phyloP scores from a whole-genome alignment of 2,888 invertebrate genomes.

The Nymphalis urticae region DNA sequence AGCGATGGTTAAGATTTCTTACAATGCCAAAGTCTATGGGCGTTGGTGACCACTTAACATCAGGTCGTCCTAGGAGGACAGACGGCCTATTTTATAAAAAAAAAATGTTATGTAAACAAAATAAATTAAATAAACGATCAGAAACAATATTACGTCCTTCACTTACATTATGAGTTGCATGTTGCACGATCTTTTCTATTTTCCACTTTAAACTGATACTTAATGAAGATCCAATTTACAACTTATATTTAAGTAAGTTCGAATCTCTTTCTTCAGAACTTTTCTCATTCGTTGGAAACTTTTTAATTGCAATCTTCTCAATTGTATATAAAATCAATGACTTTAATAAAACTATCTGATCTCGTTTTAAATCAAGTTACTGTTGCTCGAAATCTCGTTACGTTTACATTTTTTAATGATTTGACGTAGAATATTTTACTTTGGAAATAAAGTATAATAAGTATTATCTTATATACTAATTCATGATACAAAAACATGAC shows the following conservation, averaged over 20 bases:
- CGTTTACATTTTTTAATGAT: no score
- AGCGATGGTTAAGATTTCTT: no score
- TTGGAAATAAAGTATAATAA: no score
- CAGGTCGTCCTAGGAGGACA: no score
- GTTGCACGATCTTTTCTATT: neutral
- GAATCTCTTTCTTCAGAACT: constrained; percentile 28
- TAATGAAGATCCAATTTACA: constrained; percentile 35
- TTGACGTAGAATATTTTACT: no score
- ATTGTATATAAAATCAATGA: constrained; percentile 22
- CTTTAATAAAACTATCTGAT: constrained; percentile 7
- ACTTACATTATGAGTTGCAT: neutral
- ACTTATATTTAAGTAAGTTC: constrained; percentile 27
- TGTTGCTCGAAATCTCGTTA: neutral
- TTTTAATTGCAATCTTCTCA: constrained; percentile 32
- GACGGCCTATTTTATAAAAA: no score
- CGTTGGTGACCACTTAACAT: no score
- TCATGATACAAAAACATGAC: no score
- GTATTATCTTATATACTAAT: no score
- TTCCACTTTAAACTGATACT: constrained; percentile 26
- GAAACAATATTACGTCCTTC: neutral
- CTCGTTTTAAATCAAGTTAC: neutral
- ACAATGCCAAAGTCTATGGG: no score
- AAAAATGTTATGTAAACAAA: no score
- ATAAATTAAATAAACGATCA: no score
- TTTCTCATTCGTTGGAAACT: constrained; percentile 29